Percentiles rank a stretch among this genome's conserved stretches.
Conservation (phyloP, 2,113 vertebrate species). For the Coturnix japonica region DNA sequence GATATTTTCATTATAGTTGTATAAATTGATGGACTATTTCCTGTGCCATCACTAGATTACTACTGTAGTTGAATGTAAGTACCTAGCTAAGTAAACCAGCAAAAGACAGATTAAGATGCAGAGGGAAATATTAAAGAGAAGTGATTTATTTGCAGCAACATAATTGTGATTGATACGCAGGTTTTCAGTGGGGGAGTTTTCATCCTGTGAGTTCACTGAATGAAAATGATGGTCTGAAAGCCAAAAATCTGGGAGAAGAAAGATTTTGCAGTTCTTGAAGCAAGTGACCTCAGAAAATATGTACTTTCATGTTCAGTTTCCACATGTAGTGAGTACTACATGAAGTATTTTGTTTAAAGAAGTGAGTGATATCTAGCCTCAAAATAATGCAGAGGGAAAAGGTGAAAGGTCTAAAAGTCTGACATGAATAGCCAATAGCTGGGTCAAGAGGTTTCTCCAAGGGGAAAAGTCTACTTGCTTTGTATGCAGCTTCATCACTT, state of each 20-base stretch:
- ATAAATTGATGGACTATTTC: neutral
- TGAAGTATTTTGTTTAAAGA: neutral
- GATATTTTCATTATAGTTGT: neutral
- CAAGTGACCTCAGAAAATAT: conserved; percentile 19
- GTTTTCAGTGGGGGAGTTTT: neutral
- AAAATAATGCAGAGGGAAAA: neutral
- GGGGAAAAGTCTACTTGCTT: neutral
- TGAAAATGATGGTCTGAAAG: conserved; percentile 13
- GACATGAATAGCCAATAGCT: neutral
- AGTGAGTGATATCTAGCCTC: conserved; percentile 2
- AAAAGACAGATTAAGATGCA: neutral
- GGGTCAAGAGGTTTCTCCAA: neutral
- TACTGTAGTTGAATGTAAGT: rapidly evolving
- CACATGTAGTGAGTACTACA: neutral
- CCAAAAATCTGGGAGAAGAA: conserved; percentile 5
- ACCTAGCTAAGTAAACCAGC: neutral
- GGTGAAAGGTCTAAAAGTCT: neutral
- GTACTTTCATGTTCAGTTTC: neutral
- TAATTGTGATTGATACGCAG: neutral
- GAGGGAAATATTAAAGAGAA: conserved; percentile 15
- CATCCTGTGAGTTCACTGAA: neutral
- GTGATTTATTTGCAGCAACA: neutral
- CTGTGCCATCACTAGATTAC: neutral
- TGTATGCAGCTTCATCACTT: neutral
- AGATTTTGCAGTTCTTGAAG: neutral